phyloP scores from a whole-genome alignment of 1,140 invertebrate genomes.

The Antheraea pernyi region DNA sequence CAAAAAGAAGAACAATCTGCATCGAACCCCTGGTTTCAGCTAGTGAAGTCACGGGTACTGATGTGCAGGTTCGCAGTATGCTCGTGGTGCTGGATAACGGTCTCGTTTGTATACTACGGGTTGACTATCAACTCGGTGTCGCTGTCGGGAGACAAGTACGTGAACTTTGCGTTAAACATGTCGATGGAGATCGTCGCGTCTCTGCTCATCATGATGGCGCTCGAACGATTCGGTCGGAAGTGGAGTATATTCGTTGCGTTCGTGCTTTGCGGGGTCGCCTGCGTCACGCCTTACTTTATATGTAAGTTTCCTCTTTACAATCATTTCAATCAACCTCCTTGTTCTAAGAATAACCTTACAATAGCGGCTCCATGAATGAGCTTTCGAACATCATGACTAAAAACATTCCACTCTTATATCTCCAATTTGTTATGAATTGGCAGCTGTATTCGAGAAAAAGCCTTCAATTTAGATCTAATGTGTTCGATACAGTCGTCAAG shows the following conservation, averaged over 20 bases:
- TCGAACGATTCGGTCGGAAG: slow-evolving; percentile 83
- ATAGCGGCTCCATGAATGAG: too few relatives aligned
- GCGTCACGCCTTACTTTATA: slow-evolving; percentile 59
- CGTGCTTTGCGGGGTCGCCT: slow-evolving; percentile 80
- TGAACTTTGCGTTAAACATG: slow-evolving; percentile 86
- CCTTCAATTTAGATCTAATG: too few relatives aligned
- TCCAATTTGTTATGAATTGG: too few relatives aligned
- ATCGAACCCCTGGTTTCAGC: slow-evolving; percentile 59
- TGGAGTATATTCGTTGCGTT: slow-evolving; percentile 80
- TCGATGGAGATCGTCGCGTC: slow-evolving; percentile 87
- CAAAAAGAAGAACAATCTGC: slow-evolving; percentile 16
- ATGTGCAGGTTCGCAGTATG: slow-evolving; percentile 82
- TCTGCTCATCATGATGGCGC: slow-evolving; percentile 81
- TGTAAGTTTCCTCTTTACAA: slow-evolving; percentile 38
- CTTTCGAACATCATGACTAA: too few relatives aligned
- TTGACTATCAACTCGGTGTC: slow-evolving; percentile 89
- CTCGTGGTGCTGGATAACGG: slow-evolving; percentile 85
- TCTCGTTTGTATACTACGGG: slow-evolving; percentile 89
- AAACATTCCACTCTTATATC: too few relatives aligned
- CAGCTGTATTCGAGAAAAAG: too few relatives aligned
- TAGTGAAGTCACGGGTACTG: slow-evolving; percentile 81
- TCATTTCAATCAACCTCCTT: too few relatives aligned
- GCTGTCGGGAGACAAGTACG: slow-evolving; percentile 84
- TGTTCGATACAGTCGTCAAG: too few relatives aligned
- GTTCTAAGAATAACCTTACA: too few relatives aligned